Base-by-base conservation (phyloP, 2,797 vertebrate species). In the Miichthys miiuy region DNA sequence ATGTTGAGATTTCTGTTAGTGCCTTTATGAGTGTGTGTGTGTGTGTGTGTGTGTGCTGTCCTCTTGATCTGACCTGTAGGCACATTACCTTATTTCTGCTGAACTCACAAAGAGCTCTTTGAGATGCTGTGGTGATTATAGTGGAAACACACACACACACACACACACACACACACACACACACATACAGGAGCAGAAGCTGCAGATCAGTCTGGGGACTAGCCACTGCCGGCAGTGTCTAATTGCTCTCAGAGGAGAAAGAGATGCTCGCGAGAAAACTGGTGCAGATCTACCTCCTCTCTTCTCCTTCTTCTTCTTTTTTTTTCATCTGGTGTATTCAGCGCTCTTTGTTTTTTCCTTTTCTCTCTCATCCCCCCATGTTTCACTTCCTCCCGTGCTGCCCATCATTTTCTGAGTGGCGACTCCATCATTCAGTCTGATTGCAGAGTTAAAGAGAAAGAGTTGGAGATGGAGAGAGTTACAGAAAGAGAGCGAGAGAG, bases 181-280 rank as follows among this genome's bases (percentile, higher is more conserved):
- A 81, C 70, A 77, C 34, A 80, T 64, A 41, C 21, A 27, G 5
- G 13, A 81, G 72, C 82, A 89, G 78, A 81, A 80, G 73, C 88
- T 82, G 80, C 69, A 82, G 85, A 88, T 89, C 87, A 87, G 84
- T 91, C 89, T 87, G 84, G 91, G 90, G 90, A 94, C 91, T 67
- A 86, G 90, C 88, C 89, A 90, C 92, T 91, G 88, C 90, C 82
- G 79, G 87, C 90, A 86, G 83, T 88, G 83, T 92, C 91, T 95
- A 95, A 95, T 94, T 95, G 94, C 92, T 93, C 92, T 95, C 92
- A 88, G 91, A 92, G 92, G 93, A 92, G 63, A 90, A 89, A 83
- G 73, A 87, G 87, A 91, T 75, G 72, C 66, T 44, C 41, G 41
- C 68, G 80, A 77, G 83, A 90, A 92, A 93, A 93, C 85, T 78